Evolutionary conservation across 2,888 invertebrate genomes (phyloP), one percentile per base, ranked within the genome.

Genomic region (Brassicogethes aeneus): DNA sequence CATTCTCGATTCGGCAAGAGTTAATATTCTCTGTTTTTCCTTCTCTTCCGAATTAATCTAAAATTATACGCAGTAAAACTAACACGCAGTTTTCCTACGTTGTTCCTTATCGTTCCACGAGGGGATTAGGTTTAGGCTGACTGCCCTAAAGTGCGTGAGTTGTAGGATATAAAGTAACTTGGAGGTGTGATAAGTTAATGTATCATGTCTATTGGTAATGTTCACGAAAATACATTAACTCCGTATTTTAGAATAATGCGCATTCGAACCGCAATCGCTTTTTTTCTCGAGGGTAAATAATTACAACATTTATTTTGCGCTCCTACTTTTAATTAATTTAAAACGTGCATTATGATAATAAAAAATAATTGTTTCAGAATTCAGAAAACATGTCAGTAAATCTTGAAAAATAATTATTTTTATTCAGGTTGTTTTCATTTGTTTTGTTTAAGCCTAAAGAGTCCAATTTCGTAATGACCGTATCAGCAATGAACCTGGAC

Each of bases 171-270:
- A 43, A 43, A 43, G 39, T 10, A 17, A 17, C 37, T 31, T 36
- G 34, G 31, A 30, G 40, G 30, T 7, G 34, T 33, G 40, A 40
- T 43, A 43, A 40, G 40, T 36, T 39, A 40, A 36, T 43, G 40
- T 37, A 36, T 43, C 43, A 40, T 30, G 36, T 37, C 12, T 16
- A 17, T 16, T 17, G 13, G 16, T 16, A 17, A 36, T 17, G 13
- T 36, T 36, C 36, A 36, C 17, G 36, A 16, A 36, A 36, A 36
- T 23, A 23, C 23, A 23, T 23, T 23, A 23, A 23, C 23, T 23
- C 5, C 23, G 23, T 23, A 17, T 5, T 34, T 34, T 34, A 34
- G 12, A 13, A 12, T 33, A 33, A 12, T 33, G n/a, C n/a, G 5
- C n/a, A 33, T 33, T 33, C 14, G 33, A 33, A 33, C n/a, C 12